These are phyloP conservation scores for Cremastinae sp. DNA, from an alignment of 2,888 invertebrate genomes.

Conservation along the genomic window DNA sequence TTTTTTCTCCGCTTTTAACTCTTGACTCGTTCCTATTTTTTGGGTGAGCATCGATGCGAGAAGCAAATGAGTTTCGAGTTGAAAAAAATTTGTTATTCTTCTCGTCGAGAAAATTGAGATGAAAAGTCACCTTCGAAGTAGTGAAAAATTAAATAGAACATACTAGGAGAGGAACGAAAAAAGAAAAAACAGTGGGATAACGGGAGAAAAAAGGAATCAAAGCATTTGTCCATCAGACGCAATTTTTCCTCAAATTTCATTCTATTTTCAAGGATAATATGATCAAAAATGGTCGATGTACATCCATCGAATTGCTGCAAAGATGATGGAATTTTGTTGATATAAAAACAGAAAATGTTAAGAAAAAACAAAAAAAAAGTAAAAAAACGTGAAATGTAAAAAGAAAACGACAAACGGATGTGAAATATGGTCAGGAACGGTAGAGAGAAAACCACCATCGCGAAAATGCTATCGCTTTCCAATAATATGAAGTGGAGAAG, in stretches of 20 bases:
- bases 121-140: background rate
- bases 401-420: conserved; percentile 26
- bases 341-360: background rate
- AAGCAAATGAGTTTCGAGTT: background rate
- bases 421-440: conserved; percentile 69
- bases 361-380: background rate
- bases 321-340: background rate
- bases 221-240: no score
- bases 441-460: conserved; percentile 71
- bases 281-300: no score
- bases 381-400: background rate
- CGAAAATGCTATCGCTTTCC: conserved; percentile 76
- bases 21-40: conserved; percentile 3
- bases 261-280: no score
- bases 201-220: background rate
- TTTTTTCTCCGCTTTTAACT: conserved; percentile 52
- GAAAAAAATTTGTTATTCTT: background rate
- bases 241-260: no score
- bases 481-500: conserved; percentile 68
- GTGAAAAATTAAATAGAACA: background rate
- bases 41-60: conserved; percentile 1
- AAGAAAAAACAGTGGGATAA: background rate
- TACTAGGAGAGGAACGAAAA: background rate
- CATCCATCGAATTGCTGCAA: no score
- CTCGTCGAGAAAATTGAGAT: background rate